phyloP scores from a whole-genome alignment of 2,888 invertebrate species.

The Cryptophagus acutangulus region DNA sequence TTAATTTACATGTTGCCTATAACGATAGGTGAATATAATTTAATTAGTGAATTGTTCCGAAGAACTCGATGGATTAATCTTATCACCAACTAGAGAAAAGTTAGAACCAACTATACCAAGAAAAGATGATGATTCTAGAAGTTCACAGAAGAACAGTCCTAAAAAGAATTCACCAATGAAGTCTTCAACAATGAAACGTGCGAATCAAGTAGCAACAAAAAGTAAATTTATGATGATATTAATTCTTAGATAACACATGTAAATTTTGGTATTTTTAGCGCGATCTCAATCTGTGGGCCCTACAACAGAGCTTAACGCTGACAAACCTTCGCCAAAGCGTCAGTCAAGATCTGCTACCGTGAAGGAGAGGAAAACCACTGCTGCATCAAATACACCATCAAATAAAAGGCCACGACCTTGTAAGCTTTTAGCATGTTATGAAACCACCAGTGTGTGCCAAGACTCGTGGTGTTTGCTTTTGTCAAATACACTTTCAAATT shows the following conservation, averaged over 20 bases:
- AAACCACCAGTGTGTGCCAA: slow-evolving; percentile 45
- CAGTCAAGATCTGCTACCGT: slow-evolving; percentile 65
- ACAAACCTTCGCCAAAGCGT: slow-evolving; percentile 73
- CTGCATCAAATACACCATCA: slow-evolving; percentile 53
- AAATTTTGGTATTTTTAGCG: slow-evolving; percentile 43
- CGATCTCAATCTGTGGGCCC: slow-evolving; percentile 71
- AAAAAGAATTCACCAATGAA: slow-evolving; percentile 58
- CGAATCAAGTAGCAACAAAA: slow-evolving; percentile 50
- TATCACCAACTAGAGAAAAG: slow-evolving; percentile 68
- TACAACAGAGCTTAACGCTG: slow-evolving; percentile 48
- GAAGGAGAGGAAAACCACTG: slow-evolving; percentile 61
- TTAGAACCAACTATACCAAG: slow-evolving; percentile 63
- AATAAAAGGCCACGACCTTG: slow-evolving; percentile 64
- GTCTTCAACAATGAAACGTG: slow-evolving; percentile 51
- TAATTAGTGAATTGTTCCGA: slow-evolving; percentile 12
- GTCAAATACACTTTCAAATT: slow-evolving; percentile 24
- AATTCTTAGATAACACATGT: background rate
- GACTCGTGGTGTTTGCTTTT: slow-evolving; percentile 44
- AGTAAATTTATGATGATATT: slow-evolving; percentile 40
- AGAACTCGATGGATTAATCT: slow-evolving; percentile 61
- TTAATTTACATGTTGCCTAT: slow-evolving; percentile 1
- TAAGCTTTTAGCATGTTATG: slow-evolving; percentile 50
- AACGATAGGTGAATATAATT: background rate
- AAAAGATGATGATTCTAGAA: slow-evolving; percentile 53
- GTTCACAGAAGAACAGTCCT: slow-evolving; percentile 48